Conservation (phyloP, 2,113 vertebrate genomes). For the Aspiorhynchus laticeps region DNA sequence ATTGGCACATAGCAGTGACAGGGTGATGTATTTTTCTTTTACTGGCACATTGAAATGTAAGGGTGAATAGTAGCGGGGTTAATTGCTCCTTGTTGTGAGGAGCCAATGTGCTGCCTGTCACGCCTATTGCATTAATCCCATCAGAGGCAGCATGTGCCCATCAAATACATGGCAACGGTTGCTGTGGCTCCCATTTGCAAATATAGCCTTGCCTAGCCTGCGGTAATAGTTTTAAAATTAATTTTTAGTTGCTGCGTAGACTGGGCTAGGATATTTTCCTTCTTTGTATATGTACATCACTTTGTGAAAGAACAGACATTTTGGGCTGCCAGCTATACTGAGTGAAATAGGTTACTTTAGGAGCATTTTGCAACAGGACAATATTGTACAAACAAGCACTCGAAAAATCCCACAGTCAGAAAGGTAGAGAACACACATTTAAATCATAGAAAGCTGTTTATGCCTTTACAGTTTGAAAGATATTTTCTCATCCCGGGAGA, state of each 20-base stretch:
- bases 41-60: slow-evolving; percentile 37
- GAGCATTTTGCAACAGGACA: background rate
- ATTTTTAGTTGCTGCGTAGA: background rate
- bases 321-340: background rate
- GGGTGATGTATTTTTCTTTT: slow-evolving; percentile 22
- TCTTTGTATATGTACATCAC: background rate
- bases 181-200: slow-evolving; percentile 13
- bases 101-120: slow-evolving; percentile 50
- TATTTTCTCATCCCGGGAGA: slow-evolving; percentile 6
- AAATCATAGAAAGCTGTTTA: background rate
- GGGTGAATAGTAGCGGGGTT: slow-evolving; percentile 49
- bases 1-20: slow-evolving; percentile 46
- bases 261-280: background rate
- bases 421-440: background rate
- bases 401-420: background rate
- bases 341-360: background rate
- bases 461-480: slow-evolving; percentile 4
- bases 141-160: slow-evolving; percentile 38
- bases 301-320: background rate
- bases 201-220: slow-evolving; percentile 5
- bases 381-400: background rate
- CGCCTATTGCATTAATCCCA: slow-evolving; percentile 58
- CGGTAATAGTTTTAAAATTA: background rate
- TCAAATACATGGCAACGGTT: slow-evolving; percentile 50
- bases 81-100: slow-evolving; percentile 49